Base-by-base conservation (phyloP, 2,888 invertebrate genomes). In the Polia nebulosa region DNA sequence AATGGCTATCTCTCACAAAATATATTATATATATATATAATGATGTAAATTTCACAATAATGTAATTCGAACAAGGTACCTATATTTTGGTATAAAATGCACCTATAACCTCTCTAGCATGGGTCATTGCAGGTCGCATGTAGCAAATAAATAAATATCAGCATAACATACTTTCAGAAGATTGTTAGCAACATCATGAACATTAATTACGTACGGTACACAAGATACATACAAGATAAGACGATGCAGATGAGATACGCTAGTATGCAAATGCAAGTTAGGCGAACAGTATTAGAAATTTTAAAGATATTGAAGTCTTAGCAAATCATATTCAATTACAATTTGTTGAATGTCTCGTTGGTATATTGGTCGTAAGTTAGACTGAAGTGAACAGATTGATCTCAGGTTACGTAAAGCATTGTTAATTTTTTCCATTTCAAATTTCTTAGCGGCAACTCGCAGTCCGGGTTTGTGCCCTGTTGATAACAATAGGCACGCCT, bases 201-300 rank as follows among this genome's bases (percentile, higher is more conserved):
- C 25, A 47, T 71, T 15, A 36, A 47, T 70, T 67, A 39, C 22
- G 22, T 32, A 39, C 47, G 15, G 27, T 34, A 72, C 27, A 36
- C n/a, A 29, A 72, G 25, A 69, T 67, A 36, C 7, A 11, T 67
- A 17, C 36, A 13, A 69, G 39, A 68, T 34, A 34, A 71, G n/a
- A 6, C 22, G 15, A 44, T 36, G 27, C n/a, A 72, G n/a, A n/a
- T 68, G 34, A 41, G 49, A 71, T 72, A 58, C 41, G 20, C 15
- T 22, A 57, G 58, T 58, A 41, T 68, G 71, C n/a, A 58, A 71
- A 71, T 71, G 8, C 15, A 22, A 20, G 34, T 22, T 11, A 41
- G 22, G 27, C 2, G 27, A 27, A 41, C 22, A 49, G 59, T 41
- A 22, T 57, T 17, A 39, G 56, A 13, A 47, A 25, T 20, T 56